Evolutionary conservation across 2,797 vertebrate species (phyloP).

Genomic region (Podargus strigoides): DNA sequence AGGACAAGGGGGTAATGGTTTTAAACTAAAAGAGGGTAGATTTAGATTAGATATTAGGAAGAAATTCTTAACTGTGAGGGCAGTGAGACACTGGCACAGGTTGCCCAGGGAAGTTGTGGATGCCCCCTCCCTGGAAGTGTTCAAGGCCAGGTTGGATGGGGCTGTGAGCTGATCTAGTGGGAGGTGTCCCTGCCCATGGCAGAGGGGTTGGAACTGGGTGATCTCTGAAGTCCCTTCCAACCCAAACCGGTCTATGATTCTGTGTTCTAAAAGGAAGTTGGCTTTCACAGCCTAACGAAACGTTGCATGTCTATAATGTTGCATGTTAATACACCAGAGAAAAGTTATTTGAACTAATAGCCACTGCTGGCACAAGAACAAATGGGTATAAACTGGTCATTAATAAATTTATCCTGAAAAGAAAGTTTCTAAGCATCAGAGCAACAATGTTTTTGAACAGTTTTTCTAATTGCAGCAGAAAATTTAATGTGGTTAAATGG

Average conservation of each 20-base stretch:
- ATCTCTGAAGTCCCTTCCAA: not conserved
- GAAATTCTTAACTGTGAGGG: not conserved
- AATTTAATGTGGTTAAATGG: not conserved
- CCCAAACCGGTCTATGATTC: not conserved
- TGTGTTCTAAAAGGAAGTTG: not conserved
- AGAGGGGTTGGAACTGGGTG: fast-evolving
- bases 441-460: not conserved
- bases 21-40: not conserved
- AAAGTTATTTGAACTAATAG: not conserved
- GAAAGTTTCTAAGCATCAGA: not conserved
- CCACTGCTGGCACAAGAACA: not conserved
- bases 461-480: not conserved
- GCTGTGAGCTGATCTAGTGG: not conserved
- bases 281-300: not conserved
- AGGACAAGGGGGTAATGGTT: not conserved
- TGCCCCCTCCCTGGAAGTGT: not conserved
- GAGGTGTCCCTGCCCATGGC: not conserved
- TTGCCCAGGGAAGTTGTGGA: not conserved
- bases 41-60: not conserved
- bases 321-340: not conserved
- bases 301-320: not conserved
- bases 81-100: not conserved
- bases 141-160: not conserved
- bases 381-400: not conserved
- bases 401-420: conserved; percentile 5